Evolutionary conservation across 2,797 vertebrate species (phyloP).

Genomic region (Avahi laniger): DNA sequence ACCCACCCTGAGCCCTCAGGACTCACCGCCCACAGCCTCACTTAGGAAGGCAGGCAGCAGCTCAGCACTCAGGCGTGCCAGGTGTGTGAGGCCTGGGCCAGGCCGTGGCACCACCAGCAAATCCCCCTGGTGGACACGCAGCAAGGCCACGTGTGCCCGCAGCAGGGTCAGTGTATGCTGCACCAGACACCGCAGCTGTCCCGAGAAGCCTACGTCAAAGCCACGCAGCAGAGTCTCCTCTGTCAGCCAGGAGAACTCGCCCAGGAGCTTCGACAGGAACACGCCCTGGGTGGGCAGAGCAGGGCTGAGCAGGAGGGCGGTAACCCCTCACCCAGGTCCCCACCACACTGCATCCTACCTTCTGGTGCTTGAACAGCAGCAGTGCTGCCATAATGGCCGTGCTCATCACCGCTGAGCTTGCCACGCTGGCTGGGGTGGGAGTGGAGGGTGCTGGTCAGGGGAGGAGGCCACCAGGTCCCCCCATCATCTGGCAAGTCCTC

Average conservation of each 20-base stretch:
- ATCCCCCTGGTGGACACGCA: conserved; percentile 68
- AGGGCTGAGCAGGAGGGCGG: neutral
- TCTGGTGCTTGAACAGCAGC: conserved; percentile 88
- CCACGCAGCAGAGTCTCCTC: conserved; percentile 92
- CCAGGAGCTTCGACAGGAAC: conserved; percentile 86
- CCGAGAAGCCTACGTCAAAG: conserved; percentile 90
- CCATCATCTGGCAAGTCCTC: neutral
- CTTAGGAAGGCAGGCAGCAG: conserved; percentile 87
- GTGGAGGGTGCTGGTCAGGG: neutral
- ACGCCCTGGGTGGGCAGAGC: conserved; percentile 85
- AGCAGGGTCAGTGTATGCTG: conserved; percentile 87
- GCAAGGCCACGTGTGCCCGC: conserved; percentile 81
- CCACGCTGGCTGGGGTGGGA: conserved; percentile 83
- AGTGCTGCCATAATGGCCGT: conserved; percentile 89
- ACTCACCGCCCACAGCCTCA: conserved; percentile 92
- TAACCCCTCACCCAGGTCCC: neutral
- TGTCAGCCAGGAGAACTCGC: conserved; percentile 90
- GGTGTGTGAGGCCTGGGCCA: conserved; percentile 76
- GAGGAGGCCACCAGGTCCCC: neutral
- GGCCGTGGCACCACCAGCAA: conserved; percentile 83
- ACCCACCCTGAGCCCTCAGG: neutral
- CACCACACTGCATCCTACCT: conserved; percentile 80
- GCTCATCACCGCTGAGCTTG: conserved; percentile 89
- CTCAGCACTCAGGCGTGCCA: conserved; percentile 83
- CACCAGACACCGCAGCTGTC: conserved; percentile 86